phyloP scores from a whole-genome alignment of 1,140 invertebrate genomes.

The Philaenus spumarius region DNA sequence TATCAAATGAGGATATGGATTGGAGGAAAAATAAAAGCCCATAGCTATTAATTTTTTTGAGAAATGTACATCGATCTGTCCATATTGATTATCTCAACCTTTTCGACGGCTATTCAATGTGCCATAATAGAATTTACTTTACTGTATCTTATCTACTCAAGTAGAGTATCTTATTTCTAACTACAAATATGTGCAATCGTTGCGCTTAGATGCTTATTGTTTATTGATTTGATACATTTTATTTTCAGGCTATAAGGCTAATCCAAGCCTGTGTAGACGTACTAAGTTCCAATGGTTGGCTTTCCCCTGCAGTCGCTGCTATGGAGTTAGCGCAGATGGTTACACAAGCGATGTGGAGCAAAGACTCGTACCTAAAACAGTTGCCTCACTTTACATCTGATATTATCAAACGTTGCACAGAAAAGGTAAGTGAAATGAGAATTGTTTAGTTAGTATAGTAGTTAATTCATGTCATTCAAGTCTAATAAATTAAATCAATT shows the following conservation, averaged over 20 bases:
- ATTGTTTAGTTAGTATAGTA: too few species aligned
- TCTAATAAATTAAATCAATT: too few species aligned
- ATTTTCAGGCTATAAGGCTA: slow-evolving; percentile 59
- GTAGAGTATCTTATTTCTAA: slow-evolving; percentile 12
- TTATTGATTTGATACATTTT: not conserved
- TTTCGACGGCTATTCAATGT: too few species aligned
- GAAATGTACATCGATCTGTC: too few species aligned
- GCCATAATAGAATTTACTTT: too few species aligned
- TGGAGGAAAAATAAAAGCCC: too few species aligned
- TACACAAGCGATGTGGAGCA: slow-evolving; percentile 99
- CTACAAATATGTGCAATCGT: not conserved
- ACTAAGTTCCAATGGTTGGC: slow-evolving; percentile 95
- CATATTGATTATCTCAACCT: too few species aligned
- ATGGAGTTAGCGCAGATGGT: slow-evolving; percentile 99
- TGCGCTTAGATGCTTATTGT: too few species aligned
- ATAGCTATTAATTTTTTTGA: too few species aligned
- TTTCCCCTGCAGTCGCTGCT: slow-evolving; percentile 93
- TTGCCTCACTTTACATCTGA: slow-evolving; percentile 91
- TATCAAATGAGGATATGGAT: too few species aligned
- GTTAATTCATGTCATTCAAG: too few species aligned
- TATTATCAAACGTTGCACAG: slow-evolving; percentile 84
- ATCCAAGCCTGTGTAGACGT: slow-evolving; percentile 99
- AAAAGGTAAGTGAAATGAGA: slow-evolving; percentile 62
- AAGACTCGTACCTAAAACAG: slow-evolving; percentile 96
- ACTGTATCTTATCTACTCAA: too few species aligned